A percentile compares a stretch with the other conserved stretches of the same genome.
phyloP scores from a whole-genome alignment of 92 coral and sea anemone genomes.

The Umimayanthus chanpuru region DNA sequence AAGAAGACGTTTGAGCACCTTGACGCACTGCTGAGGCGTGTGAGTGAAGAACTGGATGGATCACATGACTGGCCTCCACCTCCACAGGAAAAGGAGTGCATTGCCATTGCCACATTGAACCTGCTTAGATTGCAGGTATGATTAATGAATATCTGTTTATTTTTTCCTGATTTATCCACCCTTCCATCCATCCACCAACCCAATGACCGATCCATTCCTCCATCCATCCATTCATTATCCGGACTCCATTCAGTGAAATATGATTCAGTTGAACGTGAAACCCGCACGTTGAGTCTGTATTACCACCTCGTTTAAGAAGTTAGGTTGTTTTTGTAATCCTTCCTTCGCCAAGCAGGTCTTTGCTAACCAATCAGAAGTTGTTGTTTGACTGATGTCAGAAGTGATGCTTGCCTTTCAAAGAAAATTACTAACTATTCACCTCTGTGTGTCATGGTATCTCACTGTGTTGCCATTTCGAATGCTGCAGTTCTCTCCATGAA shows the following conservation, averaged over 20 bases:
- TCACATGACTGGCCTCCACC: conserved; percentile 99
- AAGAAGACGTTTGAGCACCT: conserved; percentile 89
- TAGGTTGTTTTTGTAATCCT: not conserved
- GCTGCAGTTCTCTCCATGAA: too few species aligned
- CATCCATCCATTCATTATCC: not conserved
- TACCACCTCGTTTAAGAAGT: too few species aligned
- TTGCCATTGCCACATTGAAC: conserved; percentile 92
- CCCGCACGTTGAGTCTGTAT: not conserved
- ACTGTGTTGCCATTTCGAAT: too few species aligned
- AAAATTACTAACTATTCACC: too few species aligned
- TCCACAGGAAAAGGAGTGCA: conserved; percentile 98
- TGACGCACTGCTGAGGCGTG: conserved; percentile 92
- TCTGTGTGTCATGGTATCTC: too few species aligned
- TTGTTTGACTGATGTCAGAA: too few species aligned
- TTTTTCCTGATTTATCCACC: not conserved
- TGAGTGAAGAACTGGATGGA: conserved; percentile 97
- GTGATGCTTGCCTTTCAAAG: too few species aligned
- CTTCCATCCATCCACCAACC: not conserved
- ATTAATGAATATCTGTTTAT: not conserved
- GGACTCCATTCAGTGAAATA: not conserved
- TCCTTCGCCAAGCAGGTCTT: too few species aligned
- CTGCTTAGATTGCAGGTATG: conserved; percentile 87
- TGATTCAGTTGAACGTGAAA: too few species aligned
- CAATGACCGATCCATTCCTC: not conserved
- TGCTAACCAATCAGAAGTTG: too few species aligned